These are phyloP conservation scores for Tipula lateralis DNA, from an alignment of 2,888 invertebrate genomes.

Conservation along the genomic window DNA sequence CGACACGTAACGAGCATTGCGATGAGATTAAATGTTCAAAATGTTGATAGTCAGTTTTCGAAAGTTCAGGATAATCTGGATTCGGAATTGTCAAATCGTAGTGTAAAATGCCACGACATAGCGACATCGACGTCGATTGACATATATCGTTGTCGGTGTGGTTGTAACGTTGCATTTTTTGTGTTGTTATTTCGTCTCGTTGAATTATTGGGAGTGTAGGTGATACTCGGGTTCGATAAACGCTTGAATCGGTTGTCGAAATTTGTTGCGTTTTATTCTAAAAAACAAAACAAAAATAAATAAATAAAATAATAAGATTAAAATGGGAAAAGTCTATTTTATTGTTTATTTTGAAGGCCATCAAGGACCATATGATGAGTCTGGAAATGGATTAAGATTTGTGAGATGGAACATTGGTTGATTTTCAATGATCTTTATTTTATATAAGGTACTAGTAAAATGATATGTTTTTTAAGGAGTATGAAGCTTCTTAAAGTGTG, in stretches of 20 bases:
- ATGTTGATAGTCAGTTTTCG: slow-evolving; percentile 49
- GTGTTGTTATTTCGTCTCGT: slow-evolving; percentile 46
- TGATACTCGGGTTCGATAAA: slow-evolving; percentile 55
- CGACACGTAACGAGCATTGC: slow-evolving; percentile 59
- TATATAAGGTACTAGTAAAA: too few species aligned
- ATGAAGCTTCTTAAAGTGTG: too few species aligned
- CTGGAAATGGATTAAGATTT: too few species aligned
- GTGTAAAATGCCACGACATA: slow-evolving; percentile 61
- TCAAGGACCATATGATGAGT: too few species aligned
- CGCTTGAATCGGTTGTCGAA: slow-evolving; percentile 51
- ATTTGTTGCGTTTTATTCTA: neutral
- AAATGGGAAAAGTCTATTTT: too few species aligned
- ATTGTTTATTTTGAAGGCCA: too few species aligned
- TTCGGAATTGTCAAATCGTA: slow-evolving; percentile 59
- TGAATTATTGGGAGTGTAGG: slow-evolving; percentile 57
- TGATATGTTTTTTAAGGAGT: too few species aligned
- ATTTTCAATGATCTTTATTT: too few species aligned
- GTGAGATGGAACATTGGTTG: too few species aligned
- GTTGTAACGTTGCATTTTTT: slow-evolving; percentile 42
- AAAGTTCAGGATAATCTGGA: slow-evolving; percentile 38
- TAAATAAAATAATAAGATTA: slow-evolving; percentile 36
- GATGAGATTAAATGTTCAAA: slow-evolving; percentile 58
- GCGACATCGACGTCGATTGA: slow-evolving; percentile 44
- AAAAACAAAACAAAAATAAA: neutral
- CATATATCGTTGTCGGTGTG: slow-evolving; percentile 47